Evolutionary conservation across 2,888 invertebrate genomes (phyloP), one percentile per base, ranked within the genome.

Genomic region (Choreutis nemorana): DNA sequence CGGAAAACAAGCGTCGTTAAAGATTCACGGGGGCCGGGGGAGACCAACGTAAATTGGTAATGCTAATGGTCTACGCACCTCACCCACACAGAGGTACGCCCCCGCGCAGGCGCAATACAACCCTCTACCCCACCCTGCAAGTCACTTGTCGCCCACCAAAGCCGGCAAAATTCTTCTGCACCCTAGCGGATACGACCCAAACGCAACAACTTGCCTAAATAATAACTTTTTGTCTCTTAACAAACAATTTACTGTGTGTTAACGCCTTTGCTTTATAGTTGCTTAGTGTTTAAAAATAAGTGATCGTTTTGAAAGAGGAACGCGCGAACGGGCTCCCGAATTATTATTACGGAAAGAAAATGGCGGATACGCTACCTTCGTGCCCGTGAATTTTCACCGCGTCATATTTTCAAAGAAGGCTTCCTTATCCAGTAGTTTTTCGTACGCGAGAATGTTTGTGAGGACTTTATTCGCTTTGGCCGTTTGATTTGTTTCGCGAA

Each of bases 101-200:
- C 50, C 44, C 71, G 71, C 75, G 77, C 75, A 71, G 51, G 35
- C 77, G 77, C 67, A 55, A 37, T 53, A 36, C 13, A 9, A 3
- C 2, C 33, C 26, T 26, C 51, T 64, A 75, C 77, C 75, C 73
- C 75, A 71, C 77, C 75, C 71, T 48, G 42, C 16, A 7, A 26
- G 46, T 50, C 61, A 59, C 56, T 64, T 56, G 65, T 56, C 52
- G 50, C 42, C 51, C 47, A n/a, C n/a, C n/a, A 50, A 49, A 64
- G 54, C 75, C 77, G 75, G 75, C 73, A 55, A 71, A 72, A 68
- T 70, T 63, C 67, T 65, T 54, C 54, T 59, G 64, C 71, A 71
- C 65, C 71, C 68, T 59, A 50, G 66, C 46, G 60, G 65, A 61
- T 55, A 59, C 53, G 59, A 54, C 51, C 54, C 45, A 68, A 73